Conservation (phyloP, 2,113 vertebrate genomes). For the Chloroceryle aenea region DNA sequence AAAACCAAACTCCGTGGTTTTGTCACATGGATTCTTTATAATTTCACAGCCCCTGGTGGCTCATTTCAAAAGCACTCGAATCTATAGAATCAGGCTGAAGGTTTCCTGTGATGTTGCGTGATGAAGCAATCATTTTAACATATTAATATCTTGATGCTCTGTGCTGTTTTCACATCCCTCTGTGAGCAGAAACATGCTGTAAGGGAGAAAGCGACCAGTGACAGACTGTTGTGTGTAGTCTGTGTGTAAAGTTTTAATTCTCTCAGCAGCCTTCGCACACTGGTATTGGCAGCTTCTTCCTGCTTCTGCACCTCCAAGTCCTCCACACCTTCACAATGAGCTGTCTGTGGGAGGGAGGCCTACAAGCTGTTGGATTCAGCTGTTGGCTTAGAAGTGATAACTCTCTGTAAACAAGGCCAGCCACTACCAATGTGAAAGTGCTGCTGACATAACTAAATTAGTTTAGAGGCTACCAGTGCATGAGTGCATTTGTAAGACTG, state of each 20-base stretch:
- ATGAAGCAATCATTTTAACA: not conserved
- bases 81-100: not conserved
- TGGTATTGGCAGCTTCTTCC: not conserved
- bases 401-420: not conserved
- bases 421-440: not conserved
- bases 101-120: not conserved
- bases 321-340: not conserved
- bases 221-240: not conserved
- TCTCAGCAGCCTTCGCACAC: not conserved
- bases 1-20: not conserved
- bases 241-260: not conserved
- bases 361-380: slow-evolving; percentile 1
- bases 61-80: not conserved
- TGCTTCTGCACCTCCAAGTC: not conserved
- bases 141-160: not conserved
- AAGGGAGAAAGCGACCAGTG: not conserved
- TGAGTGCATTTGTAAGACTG: not conserved
- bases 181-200: not conserved
- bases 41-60: not conserved
- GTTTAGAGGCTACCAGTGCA: not conserved
- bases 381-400: not conserved
- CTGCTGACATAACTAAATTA: not conserved
- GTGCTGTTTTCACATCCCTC: not conserved
- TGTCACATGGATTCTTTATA: not conserved
- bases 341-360: not conserved